Conservation (phyloP, 2,888 invertebrate species). For the Tachina fera region DNA sequence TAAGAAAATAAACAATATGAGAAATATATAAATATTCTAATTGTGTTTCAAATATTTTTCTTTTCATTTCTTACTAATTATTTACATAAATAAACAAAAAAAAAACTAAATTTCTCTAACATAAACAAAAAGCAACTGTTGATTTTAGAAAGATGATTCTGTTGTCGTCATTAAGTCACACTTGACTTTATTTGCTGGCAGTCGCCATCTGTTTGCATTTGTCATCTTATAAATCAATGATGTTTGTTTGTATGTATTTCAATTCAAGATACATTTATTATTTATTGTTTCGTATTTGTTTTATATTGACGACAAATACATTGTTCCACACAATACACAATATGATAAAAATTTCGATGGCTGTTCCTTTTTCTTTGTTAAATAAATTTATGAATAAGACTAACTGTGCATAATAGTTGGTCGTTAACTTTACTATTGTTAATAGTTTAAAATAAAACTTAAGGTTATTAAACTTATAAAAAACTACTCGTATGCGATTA, state of each 20-base stretch:
- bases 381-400: conserved; percentile 10
- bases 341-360: neutral
- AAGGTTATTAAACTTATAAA: conserved; percentile 9
- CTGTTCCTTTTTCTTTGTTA: neutral
- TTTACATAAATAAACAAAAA: neutral
- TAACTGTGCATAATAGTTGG: neutral
- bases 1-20: too few relatives aligned
- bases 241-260: neutral
- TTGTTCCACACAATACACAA: neutral
- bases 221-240: conserved; percentile 4
- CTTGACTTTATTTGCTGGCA: neutral
- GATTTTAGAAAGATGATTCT: conserved; percentile 10
- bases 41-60: neutral
- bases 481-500: too few relatives aligned
- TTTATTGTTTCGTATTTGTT: neutral
- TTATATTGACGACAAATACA: conserved; percentile 13
- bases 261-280: conserved; percentile 15
- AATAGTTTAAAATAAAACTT: neutral
- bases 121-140: conserved; percentile 5
- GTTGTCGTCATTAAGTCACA: neutral
- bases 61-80: neutral
- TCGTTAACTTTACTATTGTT: conserved; percentile 11
- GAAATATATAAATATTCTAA: neutral
- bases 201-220: conserved; percentile 20
- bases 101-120: conserved; percentile 13